A percentile compares a stretch with the other conserved stretches of the same genome.
Evolutionary conservation across 2,888 invertebrate genomes (phyloP).

Genomic region (Agrotis clavis): DNA sequence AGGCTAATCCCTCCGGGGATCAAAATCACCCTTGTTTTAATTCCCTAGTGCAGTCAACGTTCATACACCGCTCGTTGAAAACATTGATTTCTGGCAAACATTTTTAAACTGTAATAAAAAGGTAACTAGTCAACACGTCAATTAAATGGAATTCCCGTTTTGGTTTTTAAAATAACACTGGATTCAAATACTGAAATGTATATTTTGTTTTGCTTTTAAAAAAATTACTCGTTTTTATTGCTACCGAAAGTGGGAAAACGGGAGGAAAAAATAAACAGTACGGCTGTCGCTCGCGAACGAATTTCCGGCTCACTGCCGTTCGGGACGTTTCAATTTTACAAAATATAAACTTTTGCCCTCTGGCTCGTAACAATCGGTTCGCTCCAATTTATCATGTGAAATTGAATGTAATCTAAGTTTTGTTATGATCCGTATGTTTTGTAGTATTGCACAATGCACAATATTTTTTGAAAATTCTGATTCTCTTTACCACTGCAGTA

Average conservation of each 20-base stretch:
- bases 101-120: constrained; percentile 13
- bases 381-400: constrained; percentile 69
- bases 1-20: constrained; percentile 25
- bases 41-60: constrained; percentile 26
- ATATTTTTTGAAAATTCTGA: background rate
- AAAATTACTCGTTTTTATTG: constrained; percentile 78
- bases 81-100: constrained; percentile 1
- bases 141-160: constrained; percentile 16
- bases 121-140: background rate
- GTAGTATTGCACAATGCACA: constrained; percentile 18
- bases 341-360: constrained; percentile 79
- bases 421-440: constrained; percentile 42
- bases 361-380: constrained; percentile 71
- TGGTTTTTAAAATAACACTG: constrained; percentile 35
- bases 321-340: constrained; percentile 83
- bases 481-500: background rate
- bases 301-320: constrained; percentile 84
- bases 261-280: constrained; percentile 79
- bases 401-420: constrained; percentile 65
- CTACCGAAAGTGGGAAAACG: constrained; percentile 78
- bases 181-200: constrained; percentile 55
- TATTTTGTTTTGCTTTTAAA: constrained; percentile 69
- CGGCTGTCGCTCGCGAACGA: constrained; percentile 76
- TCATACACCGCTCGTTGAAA: background rate
- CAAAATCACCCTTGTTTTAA: constrained; percentile 20